phyloP scores from a whole-genome alignment of 2,797 vertebrate species.

The Hephaestus fuliginosus region DNA sequence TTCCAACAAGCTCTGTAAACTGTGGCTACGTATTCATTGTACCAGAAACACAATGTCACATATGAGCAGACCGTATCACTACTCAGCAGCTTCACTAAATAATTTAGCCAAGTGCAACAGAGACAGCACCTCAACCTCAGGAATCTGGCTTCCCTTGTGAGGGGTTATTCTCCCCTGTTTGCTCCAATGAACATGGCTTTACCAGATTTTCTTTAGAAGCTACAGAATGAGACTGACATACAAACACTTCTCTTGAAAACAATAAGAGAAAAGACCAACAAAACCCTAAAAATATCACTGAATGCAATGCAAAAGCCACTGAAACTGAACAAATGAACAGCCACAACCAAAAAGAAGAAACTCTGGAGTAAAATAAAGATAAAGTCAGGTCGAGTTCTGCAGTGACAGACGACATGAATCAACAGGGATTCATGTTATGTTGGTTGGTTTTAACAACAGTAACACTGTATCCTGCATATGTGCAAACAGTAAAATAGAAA shows the following conservation, averaged over 20 bases:
- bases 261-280: background rate
- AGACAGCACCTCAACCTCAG: slow-evolving; percentile 37
- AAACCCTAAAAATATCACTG: background rate
- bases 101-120: slow-evolving; percentile 69
- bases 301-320: background rate
- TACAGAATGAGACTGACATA: background rate
- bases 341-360: background rate
- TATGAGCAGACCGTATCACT: slow-evolving; percentile 14
- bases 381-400: background rate
- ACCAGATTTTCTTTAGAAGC: slow-evolving; percentile 17
- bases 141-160: slow-evolving; percentile 23
- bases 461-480: background rate
- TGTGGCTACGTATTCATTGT: background rate
- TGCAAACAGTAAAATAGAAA: slow-evolving; percentile 23
- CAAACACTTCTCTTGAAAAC: slow-evolving; percentile 9
- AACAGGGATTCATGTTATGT: slow-evolving; percentile 43
- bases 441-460: slow-evolving; percentile 17
- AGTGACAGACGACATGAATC: background rate
- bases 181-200: slow-evolving; percentile 1
- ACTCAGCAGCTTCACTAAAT: slow-evolving; percentile 61
- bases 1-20: background rate
- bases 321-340: background rate
- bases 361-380: background rate
- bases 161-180: background rate
- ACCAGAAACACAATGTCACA: slow-evolving; percentile 23